These are phyloP conservation scores for Netelia fuscicornis DNA, from an alignment of 2,888 invertebrate genomes.

Conservation along the genomic window DNA sequence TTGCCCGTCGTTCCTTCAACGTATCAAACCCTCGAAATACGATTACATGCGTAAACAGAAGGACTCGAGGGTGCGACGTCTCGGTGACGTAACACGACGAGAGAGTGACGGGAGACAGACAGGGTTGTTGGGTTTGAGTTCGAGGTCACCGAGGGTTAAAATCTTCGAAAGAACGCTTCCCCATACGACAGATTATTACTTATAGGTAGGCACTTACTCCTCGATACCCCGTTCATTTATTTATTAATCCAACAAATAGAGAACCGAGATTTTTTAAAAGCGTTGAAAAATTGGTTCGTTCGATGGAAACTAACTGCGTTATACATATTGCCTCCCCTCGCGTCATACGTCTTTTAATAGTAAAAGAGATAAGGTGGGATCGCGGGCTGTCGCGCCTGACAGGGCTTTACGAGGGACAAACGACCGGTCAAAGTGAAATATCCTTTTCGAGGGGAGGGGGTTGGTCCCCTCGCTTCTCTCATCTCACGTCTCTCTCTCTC, in stretches of 20 bases:
- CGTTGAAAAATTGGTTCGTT: too few species aligned
- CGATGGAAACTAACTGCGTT: too few species aligned
- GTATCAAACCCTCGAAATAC: slow-evolving; percentile 77
- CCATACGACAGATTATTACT: slow-evolving; percentile 30
- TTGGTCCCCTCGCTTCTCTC: slow-evolving; percentile 25
- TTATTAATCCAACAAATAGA: too few species aligned
- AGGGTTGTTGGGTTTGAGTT: slow-evolving; percentile 40
- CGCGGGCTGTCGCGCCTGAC: slow-evolving; percentile 55
- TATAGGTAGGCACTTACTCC: not conserved
- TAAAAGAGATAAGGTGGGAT: not conserved
- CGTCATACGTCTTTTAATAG: not conserved
- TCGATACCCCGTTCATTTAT: not conserved
- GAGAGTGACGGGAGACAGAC: slow-evolving; percentile 71
- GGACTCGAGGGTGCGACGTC: slow-evolving; percentile 32
- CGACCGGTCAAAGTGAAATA: slow-evolving; percentile 67
- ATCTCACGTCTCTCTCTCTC: slow-evolving; percentile 39
- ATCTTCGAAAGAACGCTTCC: not conserved
- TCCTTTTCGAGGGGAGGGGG: slow-evolving; percentile 66
- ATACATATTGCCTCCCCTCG: not conserved
- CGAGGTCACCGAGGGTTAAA: slow-evolving; percentile 34
- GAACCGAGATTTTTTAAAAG: too few species aligned
- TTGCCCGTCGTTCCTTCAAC: slow-evolving; percentile 70
- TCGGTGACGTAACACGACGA: slow-evolving; percentile 48
- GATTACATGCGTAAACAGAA: slow-evolving; percentile 78
- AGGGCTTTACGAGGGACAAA: slow-evolving; percentile 65